Percentiles rank a stretch among this genome's conserved stretches.
Conservation (phyloP, 2,113 vertebrate species). For the Mola mola region DNA sequence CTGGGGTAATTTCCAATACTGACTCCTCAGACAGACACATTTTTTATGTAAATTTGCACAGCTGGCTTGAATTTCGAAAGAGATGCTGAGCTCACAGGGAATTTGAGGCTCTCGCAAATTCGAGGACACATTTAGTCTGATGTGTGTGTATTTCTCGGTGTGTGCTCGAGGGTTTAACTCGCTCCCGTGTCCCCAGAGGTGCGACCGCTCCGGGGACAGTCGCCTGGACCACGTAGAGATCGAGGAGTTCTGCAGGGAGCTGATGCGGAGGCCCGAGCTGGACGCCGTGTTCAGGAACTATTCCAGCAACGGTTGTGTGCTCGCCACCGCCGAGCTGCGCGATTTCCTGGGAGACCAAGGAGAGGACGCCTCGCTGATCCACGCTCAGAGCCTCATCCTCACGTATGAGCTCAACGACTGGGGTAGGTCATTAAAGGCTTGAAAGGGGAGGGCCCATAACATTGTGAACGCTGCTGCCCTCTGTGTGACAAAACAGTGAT, state of each 20-base stretch:
- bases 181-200: conserved; percentile 80
- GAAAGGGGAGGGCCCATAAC: neutral
- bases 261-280: conserved; percentile 91
- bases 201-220: conserved; percentile 86
- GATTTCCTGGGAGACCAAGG: conserved; percentile 93
- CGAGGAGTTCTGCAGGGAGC: conserved; percentile 90
- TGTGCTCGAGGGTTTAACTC: neutral
- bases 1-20: conserved; percentile 10
- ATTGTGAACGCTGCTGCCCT: conserved; percentile 1
- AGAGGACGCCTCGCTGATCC: conserved; percentile 83
- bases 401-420: conserved; percentile 90
- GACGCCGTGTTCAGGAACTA: conserved; percentile 88
- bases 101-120: conserved; percentile 35
- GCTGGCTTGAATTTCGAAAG: conserved; percentile 23
- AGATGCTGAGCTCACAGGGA: conserved; percentile 19
- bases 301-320: conserved; percentile 86
- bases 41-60: conserved; percentile 35
- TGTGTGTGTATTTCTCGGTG: neutral
- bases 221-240: conserved; percentile 91
- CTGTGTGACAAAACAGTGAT: conserved; percentile 14
- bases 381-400: conserved; percentile 83
- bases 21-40: conserved; percentile 8
- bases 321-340: conserved; percentile 87
- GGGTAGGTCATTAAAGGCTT: conserved; percentile 79
- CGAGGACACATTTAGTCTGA: conserved; percentile 2